A percentile compares a stretch with the other conserved stretches of the same genome.
Conservation (phyloP, 2,888 invertebrate species). For the Chrysotoxum bicinctum region DNA sequence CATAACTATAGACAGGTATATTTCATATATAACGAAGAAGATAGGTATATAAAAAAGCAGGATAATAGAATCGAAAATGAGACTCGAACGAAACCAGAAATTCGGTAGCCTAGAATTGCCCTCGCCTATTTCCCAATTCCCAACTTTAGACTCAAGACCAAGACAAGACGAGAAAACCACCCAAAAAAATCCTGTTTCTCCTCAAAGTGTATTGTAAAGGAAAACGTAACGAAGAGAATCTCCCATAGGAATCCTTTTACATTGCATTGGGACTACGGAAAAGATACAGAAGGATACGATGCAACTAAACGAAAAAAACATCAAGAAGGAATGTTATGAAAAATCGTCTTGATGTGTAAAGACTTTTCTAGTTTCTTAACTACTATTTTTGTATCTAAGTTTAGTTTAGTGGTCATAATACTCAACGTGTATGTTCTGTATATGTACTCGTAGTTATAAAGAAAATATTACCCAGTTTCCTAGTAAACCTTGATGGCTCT, state of each 20-base stretch:
- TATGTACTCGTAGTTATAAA: neutral
- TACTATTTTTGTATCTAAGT: slow-evolving; percentile 9
- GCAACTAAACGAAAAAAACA: slow-evolving; percentile 40
- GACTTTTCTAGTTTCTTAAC: neutral
- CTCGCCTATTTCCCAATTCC: neutral
- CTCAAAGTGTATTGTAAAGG: slow-evolving; percentile 1
- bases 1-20: slow-evolving; percentile 10
- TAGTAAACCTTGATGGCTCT: slow-evolving; percentile 46
- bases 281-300: slow-evolving; percentile 33
- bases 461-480: neutral
- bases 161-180: slow-evolving; percentile 6
- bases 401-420: neutral
- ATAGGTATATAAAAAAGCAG: neutral
- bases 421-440: neutral
- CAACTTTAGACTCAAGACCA: neutral
- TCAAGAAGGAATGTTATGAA: slow-evolving; percentile 29
- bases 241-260: slow-evolving; percentile 62
- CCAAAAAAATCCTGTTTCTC: slow-evolving; percentile 30
- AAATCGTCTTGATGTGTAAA: neutral
- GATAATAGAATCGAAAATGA: slow-evolving; percentile 73
- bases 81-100: slow-evolving; percentile 40
- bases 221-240: slow-evolving; percentile 29
- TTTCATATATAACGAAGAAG: neutral
- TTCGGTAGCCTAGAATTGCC: neutral
- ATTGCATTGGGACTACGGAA: slow-evolving; percentile 63